These are phyloP conservation scores for Marmota flaviventris DNA, from an alignment of 2,113 vertebrate species.

Conservation along the genomic window DNA sequence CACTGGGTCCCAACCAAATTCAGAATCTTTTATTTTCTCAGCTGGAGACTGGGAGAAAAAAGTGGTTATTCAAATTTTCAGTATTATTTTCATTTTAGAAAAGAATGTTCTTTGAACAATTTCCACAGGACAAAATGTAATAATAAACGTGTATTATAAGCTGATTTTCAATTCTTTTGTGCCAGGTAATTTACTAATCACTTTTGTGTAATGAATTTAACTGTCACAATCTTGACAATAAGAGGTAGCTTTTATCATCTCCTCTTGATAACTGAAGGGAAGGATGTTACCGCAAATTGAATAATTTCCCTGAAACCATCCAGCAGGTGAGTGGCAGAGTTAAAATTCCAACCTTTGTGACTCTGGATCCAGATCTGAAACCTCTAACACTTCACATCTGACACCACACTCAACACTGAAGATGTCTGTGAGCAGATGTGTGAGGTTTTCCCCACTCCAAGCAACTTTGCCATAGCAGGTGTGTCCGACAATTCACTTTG, in stretches of 20 bases:
- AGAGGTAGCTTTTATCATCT: not conserved
- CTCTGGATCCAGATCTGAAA: not conserved
- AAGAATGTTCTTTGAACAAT: not conserved
- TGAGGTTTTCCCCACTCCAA: not conserved
- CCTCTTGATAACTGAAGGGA: not conserved
- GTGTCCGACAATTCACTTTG: not conserved
- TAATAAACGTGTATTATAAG: not conserved
- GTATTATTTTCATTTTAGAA: slow-evolving; percentile 19
- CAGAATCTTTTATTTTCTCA: slow-evolving; percentile 14
- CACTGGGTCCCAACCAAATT: not conserved
- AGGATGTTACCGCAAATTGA: not conserved
- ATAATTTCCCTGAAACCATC: not conserved
- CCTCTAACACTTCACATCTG: not conserved
- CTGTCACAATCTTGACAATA: not conserved
- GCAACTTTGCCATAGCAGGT: not conserved
- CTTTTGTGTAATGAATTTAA: not conserved
- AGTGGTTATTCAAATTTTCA: not conserved
- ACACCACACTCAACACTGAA: not conserved
- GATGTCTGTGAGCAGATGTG: too few relatives aligned
- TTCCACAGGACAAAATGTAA: not conserved
- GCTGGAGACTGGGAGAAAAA: not conserved
- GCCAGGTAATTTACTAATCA: not conserved
- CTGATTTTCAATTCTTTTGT: slow-evolving; percentile 31
- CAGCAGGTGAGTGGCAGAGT: not conserved
- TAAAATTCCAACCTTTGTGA: not conserved